Evolutionary conservation across 2,797 vertebrate genomes (phyloP), one percentile per base, ranked within the genome.

Genomic region (Sardinella longiceps): DNA sequence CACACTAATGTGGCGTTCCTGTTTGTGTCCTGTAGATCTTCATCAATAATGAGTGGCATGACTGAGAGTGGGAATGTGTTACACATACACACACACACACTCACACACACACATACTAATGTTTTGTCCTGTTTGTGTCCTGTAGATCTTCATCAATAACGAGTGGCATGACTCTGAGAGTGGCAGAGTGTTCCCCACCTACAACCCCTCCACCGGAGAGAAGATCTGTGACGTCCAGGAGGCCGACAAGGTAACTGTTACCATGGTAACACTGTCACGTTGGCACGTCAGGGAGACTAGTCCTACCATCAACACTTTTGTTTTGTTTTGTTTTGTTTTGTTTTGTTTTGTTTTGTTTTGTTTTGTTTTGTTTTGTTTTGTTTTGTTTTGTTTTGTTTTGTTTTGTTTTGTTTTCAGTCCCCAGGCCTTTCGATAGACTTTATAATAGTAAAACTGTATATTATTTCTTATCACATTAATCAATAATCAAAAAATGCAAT

Each of bases 21-120:
- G 56, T 83, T 50, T 51, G 15, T 82, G 63, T 25, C 20, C 53
- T 60, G 46, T 91, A 99, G 98, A 97, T 99, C 91, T 99, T 99
- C 91, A 99, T 99, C 91, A 99, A 99, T 92, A 99, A 99, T 15
- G 98, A 99, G 86, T 99, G 98, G 98, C 98, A 98, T 70, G 97
- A 97, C 93, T 99, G 96, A 97, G 84, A 98, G 97, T 20, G 97
- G 98, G 50, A 97, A 96, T 90, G 94, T 95, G 28, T 99, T 99
- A 56, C 53, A 23, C 15, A 20, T 2, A 56, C 53, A 56, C 50
- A 56, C 53, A 56, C 53, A 56, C 53, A 56, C 53, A 56, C 53
- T 23, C n/a, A 63, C 58, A 28, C 25, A 63, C 58, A n/a, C 53
- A 15, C 10, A 51, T 11, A 43, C 43, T 43, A 43, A 43, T 43